A percentile compares a stretch with the other conserved stretches of the same genome.
Conservation (phyloP, 53 echinoderm and acorn worm species). For the Astropecten irregularis region DNA sequence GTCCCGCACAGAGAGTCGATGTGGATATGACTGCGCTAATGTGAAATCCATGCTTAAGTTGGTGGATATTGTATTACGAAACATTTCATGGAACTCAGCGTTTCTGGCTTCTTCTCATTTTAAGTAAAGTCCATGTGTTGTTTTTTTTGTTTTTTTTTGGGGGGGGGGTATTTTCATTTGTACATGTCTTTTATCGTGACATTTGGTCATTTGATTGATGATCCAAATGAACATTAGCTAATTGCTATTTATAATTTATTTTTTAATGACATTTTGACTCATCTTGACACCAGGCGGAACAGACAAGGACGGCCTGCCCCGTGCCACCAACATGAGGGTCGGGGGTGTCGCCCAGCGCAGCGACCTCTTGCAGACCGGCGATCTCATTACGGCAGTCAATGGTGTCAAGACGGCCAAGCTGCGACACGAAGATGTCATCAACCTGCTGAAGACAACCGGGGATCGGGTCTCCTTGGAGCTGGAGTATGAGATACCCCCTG, state of each 20-base stretch:
- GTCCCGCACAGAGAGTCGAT: no score
- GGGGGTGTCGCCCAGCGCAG: slow-evolving; percentile 96
- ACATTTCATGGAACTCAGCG: no score
- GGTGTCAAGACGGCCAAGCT: slow-evolving; percentile 81
- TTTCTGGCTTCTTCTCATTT: no score
- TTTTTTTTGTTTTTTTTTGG: no score
- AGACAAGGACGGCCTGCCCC: slow-evolving; percentile 91
- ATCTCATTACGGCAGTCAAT: slow-evolving; percentile 88
- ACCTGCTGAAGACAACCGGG: slow-evolving; percentile 85
- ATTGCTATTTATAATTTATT: not conserved
- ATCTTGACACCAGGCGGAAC: slow-evolving; percentile 69
- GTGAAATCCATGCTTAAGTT: no score
- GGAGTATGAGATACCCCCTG: slow-evolving; percentile 89
- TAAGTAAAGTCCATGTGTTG: no score
- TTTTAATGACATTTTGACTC: no score
- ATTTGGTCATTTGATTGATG: not conserved
- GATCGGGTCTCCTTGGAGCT: slow-evolving; percentile 84
- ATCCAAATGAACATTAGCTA: no score
- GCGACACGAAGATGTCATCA: slow-evolving; percentile 94
- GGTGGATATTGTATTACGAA: no score
- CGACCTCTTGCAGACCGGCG: slow-evolving; percentile 76
- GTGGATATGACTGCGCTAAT: no score
- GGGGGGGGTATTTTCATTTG: no score
- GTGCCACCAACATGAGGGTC: slow-evolving; percentile 94
- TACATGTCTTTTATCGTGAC: no score